Evolutionary conservation across 2,113 vertebrate genomes (phyloP).

Genomic region (Oryzias javanicus): DNA sequence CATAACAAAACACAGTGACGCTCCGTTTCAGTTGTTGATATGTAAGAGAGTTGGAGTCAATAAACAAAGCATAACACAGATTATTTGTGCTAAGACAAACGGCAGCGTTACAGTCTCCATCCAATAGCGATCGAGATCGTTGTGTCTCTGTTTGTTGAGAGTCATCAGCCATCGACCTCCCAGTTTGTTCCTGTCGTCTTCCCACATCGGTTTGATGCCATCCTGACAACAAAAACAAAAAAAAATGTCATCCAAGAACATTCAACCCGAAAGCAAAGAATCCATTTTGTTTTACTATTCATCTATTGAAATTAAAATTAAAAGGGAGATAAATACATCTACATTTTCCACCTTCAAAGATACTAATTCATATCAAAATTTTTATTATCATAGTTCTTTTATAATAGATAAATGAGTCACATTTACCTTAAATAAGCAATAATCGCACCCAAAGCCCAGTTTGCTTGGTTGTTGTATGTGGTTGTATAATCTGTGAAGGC

Average conservation of each 20-base stretch:
- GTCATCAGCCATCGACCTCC: slow-evolving; percentile 84
- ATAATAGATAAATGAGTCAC: no score
- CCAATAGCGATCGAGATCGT: slow-evolving; percentile 82
- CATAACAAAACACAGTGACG: slow-evolving; percentile 15
- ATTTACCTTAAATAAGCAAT: slow-evolving; percentile 83
- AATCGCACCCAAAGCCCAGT: slow-evolving; percentile 80
- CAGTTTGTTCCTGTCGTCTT: slow-evolving; percentile 82
- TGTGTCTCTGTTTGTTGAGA: slow-evolving; percentile 81
- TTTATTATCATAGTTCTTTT: no score
- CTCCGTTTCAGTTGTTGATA: accelerated
- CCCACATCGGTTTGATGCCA: slow-evolving; percentile 85
- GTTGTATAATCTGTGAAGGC: slow-evolving; percentile 80
- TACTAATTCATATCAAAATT: no score
- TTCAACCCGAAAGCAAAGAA: neutral
- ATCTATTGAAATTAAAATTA: no score
- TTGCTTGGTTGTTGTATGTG: slow-evolving; percentile 85
- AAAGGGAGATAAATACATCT: no score
- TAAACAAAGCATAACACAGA: neutral
- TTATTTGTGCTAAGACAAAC: neutral
- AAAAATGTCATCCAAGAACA: neutral
- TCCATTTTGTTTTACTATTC: no score
- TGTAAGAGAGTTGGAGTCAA: neutral
- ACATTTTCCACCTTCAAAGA: no score
- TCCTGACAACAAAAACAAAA: slow-evolving; percentile 60
- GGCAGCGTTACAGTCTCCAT: slow-evolving; percentile 77